These are phyloP conservation scores for Nebria salina DNA, from an alignment of 2,888 invertebrate species.

Conservation along the genomic window DNA sequence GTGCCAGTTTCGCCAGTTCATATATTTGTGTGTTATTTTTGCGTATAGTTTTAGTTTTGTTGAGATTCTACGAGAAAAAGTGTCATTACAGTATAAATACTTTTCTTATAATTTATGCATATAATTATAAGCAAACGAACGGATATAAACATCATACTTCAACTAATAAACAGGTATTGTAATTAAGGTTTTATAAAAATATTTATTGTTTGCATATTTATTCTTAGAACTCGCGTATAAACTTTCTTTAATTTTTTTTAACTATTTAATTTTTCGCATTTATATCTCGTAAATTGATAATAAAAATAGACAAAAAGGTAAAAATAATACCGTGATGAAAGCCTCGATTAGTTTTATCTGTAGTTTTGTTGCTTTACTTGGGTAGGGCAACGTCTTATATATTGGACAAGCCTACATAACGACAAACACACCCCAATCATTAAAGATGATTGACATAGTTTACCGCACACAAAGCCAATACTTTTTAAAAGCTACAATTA, in stretches of 20 bases:
- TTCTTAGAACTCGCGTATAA: background rate
- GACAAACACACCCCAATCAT: background rate
- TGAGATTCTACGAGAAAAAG: slow-evolving; percentile 2
- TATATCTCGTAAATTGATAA: background rate
- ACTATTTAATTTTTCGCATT: background rate
- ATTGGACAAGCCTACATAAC: background rate
- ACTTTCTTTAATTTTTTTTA: background rate
- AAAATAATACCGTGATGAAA: background rate
- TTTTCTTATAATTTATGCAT: background rate
- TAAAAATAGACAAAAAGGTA: too few relatives aligned
- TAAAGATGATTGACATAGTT: background rate
- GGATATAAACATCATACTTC: background rate
- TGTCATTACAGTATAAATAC: background rate
- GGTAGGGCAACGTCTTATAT: background rate
- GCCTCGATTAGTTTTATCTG: background rate
- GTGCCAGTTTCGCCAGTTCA: slow-evolving; percentile 25
- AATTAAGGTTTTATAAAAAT: background rate
- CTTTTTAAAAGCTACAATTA: background rate
- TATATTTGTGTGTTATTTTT: slow-evolving; percentile 1
- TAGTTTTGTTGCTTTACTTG: background rate
- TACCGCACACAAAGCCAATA: background rate
- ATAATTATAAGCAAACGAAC: background rate
- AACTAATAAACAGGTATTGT: background rate
- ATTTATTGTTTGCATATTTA: background rate
- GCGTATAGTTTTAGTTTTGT: slow-evolving; percentile 3